Percentiles rank a stretch among this genome's conserved stretches.
Conservation (phyloP, 1,140 invertebrate genomes). For the Notospermus geniculatus region DNA sequence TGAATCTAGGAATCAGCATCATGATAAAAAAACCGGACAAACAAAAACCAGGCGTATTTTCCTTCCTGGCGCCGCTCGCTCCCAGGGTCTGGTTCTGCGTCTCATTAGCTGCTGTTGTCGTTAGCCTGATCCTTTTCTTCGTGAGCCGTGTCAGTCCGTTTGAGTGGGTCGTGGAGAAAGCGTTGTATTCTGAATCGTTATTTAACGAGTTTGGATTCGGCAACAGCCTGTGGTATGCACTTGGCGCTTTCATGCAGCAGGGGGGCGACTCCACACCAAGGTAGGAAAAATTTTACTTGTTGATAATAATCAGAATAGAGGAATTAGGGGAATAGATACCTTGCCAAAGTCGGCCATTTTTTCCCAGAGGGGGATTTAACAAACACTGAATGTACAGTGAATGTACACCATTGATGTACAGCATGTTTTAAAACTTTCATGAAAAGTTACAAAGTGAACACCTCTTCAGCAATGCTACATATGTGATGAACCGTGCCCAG, state of each 20-base stretch:
- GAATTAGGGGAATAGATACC: no score
- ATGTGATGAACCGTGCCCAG: no score
- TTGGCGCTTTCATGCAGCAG: slow-evolving; percentile 97
- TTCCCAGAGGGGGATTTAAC: no score
- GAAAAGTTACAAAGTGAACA: no score
- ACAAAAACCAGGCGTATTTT: slow-evolving; percentile 76
- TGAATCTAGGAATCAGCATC: slow-evolving; percentile 52
- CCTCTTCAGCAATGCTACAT: no score
- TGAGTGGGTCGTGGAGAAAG: slow-evolving; percentile 77
- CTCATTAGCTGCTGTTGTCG: slow-evolving; percentile 62
- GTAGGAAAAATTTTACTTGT: slow-evolving; percentile 54
- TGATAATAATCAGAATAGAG: no score
- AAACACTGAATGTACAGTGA: no score
- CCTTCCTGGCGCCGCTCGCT: slow-evolving; percentile 94
- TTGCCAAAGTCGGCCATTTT: no score
- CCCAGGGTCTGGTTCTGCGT: slow-evolving; percentile 62
- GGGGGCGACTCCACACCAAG: slow-evolving; percentile 91
- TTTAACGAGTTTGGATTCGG: slow-evolving; percentile 84
- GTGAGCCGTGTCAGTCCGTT: slow-evolving; percentile 87
- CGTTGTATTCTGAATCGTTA: slow-evolving; percentile 42
- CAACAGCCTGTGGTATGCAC: slow-evolving; percentile 77
- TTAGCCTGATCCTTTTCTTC: slow-evolving; percentile 87
- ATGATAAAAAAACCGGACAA: slow-evolving; percentile 55
- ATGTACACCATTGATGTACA: no score
- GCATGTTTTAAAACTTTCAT: no score